A percentile compares a stretch with the other conserved stretches of the same genome.
These are phyloP conservation scores for Heliconius charithonia DNA, from an alignment of 2,888 invertebrate genomes.

Conservation along the genomic window DNA sequence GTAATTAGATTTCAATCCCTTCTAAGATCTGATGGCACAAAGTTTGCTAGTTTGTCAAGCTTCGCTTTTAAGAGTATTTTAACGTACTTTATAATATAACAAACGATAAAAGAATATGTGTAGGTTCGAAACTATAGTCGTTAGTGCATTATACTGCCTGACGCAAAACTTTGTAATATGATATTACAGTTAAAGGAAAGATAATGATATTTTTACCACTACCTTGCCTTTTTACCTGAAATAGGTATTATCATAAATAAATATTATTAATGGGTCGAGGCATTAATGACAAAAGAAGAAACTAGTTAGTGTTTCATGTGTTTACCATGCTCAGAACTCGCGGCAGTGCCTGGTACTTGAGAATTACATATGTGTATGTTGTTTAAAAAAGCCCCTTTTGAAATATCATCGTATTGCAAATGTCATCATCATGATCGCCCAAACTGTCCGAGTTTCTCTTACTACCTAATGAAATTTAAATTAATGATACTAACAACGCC, in stretches of 20 bases:
- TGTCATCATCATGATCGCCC: too few species aligned
- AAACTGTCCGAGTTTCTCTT: too few species aligned
- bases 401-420: too few species aligned
- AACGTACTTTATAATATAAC: slow-evolving; percentile 41
- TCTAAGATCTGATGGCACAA: slow-evolving; percentile 40
- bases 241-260: neutral
- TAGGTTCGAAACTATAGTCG: slow-evolving; percentile 39
- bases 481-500: too few species aligned
- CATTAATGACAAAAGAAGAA: too few species aligned
- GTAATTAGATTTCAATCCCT: slow-evolving; percentile 53
- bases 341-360: too few species aligned
- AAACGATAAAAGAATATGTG: slow-evolving; percentile 36
- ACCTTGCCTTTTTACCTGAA: neutral
- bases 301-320: too few species aligned
- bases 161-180: neutral
- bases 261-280: neutral
- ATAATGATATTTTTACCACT: neutral
- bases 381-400: too few species aligned
- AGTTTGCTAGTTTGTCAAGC: slow-evolving; percentile 45
- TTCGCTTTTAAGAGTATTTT: slow-evolving; percentile 39
- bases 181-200: neutral
- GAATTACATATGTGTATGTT: too few species aligned
- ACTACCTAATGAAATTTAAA: too few species aligned
- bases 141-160: slow-evolving; percentile 31
- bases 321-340: too few species aligned